Base-by-base conservation (phyloP, 2,113 vertebrate genomes). In the Clinocottus analis region DNA sequence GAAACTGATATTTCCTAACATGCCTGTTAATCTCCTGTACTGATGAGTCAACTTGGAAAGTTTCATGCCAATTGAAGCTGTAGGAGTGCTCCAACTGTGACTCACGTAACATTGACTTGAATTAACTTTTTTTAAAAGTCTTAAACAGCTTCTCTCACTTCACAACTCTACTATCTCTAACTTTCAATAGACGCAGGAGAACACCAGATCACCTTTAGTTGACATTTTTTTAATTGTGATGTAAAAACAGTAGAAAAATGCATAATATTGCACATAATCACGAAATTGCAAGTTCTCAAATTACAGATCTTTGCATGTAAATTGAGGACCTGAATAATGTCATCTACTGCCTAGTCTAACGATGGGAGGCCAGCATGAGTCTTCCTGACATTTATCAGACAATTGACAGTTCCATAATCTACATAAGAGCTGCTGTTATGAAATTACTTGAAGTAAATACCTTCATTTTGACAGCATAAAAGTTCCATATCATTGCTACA, bases 171-270 rank as follows among this genome's bases (percentile, higher is more conserved):
- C 19, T 47, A 5, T 37, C 25, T 62, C 13, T 23, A 25, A 10
- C 51, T 64, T 65, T 85, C 27, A 59, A 62, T 23, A 73, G 31
- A 92, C 56, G 88, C 19, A 85, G 56, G 31, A 90, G 79, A 63
- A 89, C 72, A 85, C 47, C 3, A n/a, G 19, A 75, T 83, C 72
- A 63, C 68, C 60, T 80, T 87, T 55, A 77, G 62, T 87, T 91
- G 65, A 83, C 91, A 92, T 89, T 85, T 79, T 77, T 90, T 93
- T 92, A 90, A 88, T 92, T 80, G 53, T 75, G 74, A 86, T 87
- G 75, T 96, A 95, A 95, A 97, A 97, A 93, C 79, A 87, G 93
- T 96, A 96, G 87, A 96, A 97, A 91, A 97, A 96, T 94, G 92
- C 90, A 92, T 68, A 93, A 94, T 94, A 94, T 92, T 94, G 87